A percentile compares a stretch with the other conserved stretches of the same genome.
Evolutionary conservation across 2,888 invertebrate species (phyloP).

Genomic region (Muscina levida): DNA sequence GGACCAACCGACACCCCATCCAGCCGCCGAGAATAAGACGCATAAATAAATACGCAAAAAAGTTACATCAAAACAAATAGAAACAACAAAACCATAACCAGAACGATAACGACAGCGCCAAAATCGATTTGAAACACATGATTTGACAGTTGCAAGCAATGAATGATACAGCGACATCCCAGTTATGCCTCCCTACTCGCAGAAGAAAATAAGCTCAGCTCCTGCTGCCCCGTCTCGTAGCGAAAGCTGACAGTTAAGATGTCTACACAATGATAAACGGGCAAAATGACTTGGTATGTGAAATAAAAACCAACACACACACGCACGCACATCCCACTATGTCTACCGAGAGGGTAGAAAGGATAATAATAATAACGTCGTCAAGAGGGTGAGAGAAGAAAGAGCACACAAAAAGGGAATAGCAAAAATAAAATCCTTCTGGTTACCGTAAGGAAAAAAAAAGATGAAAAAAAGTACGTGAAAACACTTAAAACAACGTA

Average conservation of each 20-base stretch:
- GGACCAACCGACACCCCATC: no score
- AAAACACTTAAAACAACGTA: no score
- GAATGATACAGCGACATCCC: not conserved
- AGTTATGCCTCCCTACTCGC: not conserved
- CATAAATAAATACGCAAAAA: no score
- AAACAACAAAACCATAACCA: not conserved
- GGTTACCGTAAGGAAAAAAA: no score
- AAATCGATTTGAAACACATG: conserved; percentile 64
- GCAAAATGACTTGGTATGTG: conserved; percentile 9
- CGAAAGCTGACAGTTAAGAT: conserved; percentile 37
- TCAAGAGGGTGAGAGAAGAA: conserved; percentile 14
- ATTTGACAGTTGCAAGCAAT: conserved; percentile 60
- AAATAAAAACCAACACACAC: not conserved
- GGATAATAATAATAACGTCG: not conserved
- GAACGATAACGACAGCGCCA: conserved; percentile 20
- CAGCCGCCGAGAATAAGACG: no score
- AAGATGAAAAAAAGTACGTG: no score
- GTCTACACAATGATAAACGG: conserved; percentile 56
- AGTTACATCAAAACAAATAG: not conserved
- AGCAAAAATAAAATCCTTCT: conserved; percentile 2
- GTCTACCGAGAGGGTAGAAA: not conserved
- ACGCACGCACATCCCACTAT: not conserved
- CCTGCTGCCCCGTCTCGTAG: not conserved
- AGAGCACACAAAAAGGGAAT: not conserved
- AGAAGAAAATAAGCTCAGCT: no score